A percentile compares a stretch with the other conserved stretches of the same genome.
These are phyloP conservation scores for Anas platyrhynchos DNA, from an alignment of 2,113 vertebrate genomes.

Conservation along the genomic window DNA sequence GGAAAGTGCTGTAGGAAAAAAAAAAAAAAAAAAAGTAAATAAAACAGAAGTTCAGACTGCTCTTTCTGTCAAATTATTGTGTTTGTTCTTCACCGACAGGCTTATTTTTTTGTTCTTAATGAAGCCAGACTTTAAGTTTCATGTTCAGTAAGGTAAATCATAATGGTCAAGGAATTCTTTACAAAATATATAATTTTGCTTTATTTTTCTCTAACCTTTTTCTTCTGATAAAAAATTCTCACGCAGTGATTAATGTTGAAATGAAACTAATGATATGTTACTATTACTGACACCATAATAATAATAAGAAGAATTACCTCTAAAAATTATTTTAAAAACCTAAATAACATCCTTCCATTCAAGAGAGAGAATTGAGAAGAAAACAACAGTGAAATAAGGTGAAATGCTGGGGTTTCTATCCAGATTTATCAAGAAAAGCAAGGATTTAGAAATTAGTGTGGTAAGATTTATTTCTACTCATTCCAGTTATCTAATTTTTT, in stretches of 20 bases:
- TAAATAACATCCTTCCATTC: not conserved
- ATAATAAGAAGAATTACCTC: not conserved
- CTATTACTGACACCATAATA: not conserved
- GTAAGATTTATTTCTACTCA: not conserved
- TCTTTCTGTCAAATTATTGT: conserved; percentile 9
- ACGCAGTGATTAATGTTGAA: not conserved
- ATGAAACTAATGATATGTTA: not conserved
- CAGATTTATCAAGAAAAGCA: not conserved
- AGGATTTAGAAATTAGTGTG: not conserved
- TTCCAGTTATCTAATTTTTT: not conserved
- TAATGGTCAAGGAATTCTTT: not conserved
- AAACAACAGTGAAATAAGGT: not conserved
- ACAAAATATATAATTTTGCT: not conserved
- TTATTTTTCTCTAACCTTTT: not conserved
- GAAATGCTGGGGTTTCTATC: not conserved
- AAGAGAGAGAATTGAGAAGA: not conserved
- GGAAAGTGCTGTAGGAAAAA: not conserved
- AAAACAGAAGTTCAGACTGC: conserved; percentile 21
- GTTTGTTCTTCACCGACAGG: not conserved
- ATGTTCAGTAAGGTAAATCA: not conserved
- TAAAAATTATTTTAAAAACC: not conserved
- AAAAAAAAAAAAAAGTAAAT: not conserved
- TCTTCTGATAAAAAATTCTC: not conserved
- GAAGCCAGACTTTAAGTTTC: not conserved
- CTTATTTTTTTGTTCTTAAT: not conserved